Base-by-base conservation (phyloP, 2,888 invertebrate genomes). In the Drosophila kanekoi region DNA sequence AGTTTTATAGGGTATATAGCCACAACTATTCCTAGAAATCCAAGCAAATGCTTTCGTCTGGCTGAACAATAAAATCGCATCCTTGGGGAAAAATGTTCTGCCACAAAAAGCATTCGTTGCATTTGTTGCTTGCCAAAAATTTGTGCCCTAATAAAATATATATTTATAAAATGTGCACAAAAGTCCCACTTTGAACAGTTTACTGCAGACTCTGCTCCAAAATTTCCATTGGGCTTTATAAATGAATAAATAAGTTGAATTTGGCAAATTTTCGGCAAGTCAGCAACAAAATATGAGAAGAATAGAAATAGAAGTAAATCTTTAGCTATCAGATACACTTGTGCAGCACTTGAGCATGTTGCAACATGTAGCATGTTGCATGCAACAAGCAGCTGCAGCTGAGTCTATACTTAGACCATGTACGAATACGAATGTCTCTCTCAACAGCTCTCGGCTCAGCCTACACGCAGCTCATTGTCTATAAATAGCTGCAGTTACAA, bases 401-500 rank as follows among this genome's bases (percentile, higher is more conserved):
- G 37, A 9, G 18, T 13, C 54, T 72, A 72, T 63, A 35, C 58
- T 54, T 72, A 72, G 64, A 48, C 16, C 23, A 41, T 13, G 20
- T 28, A 49, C 33, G 13, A 59, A 48, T 58, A 18, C 60, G 23
- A 71, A 59, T 69, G 13, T 45, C 53, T 41, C 53, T 41, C 40
- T 13, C 20, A 6, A 28, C 16, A 18, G 35, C 10, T 14, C 20
- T 61, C 20, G 33, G 37, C 4, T 8, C 16, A 45, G 45, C 48
- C 45, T 53, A 38, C 16, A 10, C 40, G 13, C 41, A 38, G 47
- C 52, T 60, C 56, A 59, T 37, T 53, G 45, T 57, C 74, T 73
- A 74, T 66, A 61, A 73, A 78, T 74, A 78, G 67, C 16, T 18
- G 8, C n/a, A 51, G 52, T 66, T 72, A 45, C 67, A 75, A 63